Evolutionary conservation across 1,140 invertebrate genomes (phyloP).

Genomic region (Hylaeus volcanicus): DNA sequence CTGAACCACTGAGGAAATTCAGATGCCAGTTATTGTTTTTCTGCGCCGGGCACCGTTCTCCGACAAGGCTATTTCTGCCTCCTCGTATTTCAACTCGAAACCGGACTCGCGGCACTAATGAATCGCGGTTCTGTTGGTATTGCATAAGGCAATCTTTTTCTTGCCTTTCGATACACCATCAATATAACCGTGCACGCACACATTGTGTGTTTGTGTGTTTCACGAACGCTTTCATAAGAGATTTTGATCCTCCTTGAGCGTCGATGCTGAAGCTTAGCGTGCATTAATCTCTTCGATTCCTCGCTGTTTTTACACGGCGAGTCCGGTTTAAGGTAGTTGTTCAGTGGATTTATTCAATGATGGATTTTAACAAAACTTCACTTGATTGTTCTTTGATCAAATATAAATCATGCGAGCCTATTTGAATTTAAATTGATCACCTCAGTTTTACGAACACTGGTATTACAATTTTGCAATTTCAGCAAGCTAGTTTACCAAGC

Average conservation of each 20-base stretch:
- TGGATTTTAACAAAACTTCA: too few relatives aligned
- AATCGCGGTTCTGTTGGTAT: conserved; percentile 43
- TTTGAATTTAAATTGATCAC: too few relatives aligned
- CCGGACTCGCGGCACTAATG: conserved; percentile 47
- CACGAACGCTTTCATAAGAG: not conserved
- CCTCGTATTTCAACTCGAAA: conserved; percentile 48
- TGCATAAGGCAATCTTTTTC: conserved; percentile 33
- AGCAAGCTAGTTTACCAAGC: too few relatives aligned
- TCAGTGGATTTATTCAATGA: not conserved
- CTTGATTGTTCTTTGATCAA: too few relatives aligned
- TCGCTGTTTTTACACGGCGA: not conserved
- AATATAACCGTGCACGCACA: not conserved
- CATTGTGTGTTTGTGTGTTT: not conserved
- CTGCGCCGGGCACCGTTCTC: conserved; percentile 40
- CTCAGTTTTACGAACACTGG: too few relatives aligned
- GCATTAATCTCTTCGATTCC: not conserved
- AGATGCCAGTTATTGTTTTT: conserved; percentile 46
- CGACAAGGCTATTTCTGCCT: conserved; percentile 44
- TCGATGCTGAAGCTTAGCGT: not conserved
- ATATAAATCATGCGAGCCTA: too few relatives aligned
- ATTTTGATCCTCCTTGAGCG: not conserved
- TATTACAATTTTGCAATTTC: too few relatives aligned
- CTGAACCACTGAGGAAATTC: conserved; percentile 15
- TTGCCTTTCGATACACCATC: conserved; percentile 19
- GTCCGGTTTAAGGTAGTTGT: not conserved